Conservation (phyloP, 1,140 invertebrate species). For the Drosophila ficusphila region DNA sequence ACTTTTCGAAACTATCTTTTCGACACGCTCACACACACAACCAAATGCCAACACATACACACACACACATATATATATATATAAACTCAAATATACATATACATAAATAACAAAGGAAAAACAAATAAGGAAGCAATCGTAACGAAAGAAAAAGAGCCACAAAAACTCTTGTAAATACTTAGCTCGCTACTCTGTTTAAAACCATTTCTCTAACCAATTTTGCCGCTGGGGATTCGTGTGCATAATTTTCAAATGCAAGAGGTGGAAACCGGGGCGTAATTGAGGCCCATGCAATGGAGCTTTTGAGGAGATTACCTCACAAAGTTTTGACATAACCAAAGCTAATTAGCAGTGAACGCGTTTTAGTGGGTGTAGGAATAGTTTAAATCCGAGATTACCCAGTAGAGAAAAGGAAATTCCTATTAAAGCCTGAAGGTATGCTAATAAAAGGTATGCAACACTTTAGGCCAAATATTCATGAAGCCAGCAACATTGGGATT, state of each 20-base stretch:
- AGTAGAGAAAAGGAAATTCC: too few species aligned
- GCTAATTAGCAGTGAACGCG: conserved; percentile 35
- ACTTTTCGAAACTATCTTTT: conserved; percentile 79
- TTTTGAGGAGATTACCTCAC: conserved; percentile 34
- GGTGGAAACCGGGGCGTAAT: conserved; percentile 11
- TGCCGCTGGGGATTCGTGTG: conserved; percentile 45
- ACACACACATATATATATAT: conserved; percentile 29
- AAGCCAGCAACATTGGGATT: background rate
- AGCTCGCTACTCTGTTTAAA: conserved; percentile 47
- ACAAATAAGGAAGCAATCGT: conserved; percentile 69
- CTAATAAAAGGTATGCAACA: conserved; percentile 2
- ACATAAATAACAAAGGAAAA: conserved; percentile 55
- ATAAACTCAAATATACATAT: conserved; percentile 13
- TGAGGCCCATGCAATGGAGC: conserved; percentile 18
- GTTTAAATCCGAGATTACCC: conserved; percentile 7
- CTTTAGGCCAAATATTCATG: background rate
- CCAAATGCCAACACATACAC: conserved; percentile 15
- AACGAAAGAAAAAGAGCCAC: conserved; percentile 46
- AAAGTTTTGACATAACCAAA: conserved; percentile 47
- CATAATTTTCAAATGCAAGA: conserved; percentile 50
- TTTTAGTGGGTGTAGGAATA: conserved; percentile 9
- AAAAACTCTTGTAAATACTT: conserved; percentile 72
- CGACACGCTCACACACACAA: conserved; percentile 46
- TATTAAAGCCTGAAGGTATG: conserved; percentile 20
- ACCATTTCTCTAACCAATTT: conserved; percentile 46